These are phyloP conservation scores for Coilia nasus DNA, from an alignment of 2,797 vertebrate species.

Conservation along the genomic window DNA sequence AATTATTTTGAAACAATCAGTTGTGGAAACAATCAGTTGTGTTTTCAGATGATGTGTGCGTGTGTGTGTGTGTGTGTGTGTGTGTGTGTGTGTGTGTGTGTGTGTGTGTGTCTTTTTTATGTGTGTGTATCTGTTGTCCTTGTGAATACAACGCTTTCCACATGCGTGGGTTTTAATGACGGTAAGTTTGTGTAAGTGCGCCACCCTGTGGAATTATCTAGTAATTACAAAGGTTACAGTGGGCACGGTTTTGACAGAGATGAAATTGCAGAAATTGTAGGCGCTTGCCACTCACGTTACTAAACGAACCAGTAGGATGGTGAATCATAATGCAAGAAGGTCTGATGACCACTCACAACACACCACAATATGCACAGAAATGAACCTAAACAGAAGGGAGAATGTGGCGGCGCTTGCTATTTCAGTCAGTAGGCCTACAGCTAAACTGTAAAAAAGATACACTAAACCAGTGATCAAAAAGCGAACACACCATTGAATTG, in stretches of 20 bases:
- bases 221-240: not conserved
- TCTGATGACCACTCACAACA: no score
- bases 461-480: not conserved
- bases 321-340: no score
- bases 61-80: not conserved
- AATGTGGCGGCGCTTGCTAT: not conserved
- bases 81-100: not conserved
- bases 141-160: no score
- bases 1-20: constrained; percentile 39
- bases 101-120: not conserved
- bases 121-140: not conserved
- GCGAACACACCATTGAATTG: not conserved
- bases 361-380: no score
- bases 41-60: not conserved
- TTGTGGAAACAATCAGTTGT: constrained; percentile 22
- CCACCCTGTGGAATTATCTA: not conserved
- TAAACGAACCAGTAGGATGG: no score
- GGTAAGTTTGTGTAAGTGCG: not conserved
- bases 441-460: no score
- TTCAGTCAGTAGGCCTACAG: no score
- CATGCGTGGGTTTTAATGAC: not conserved
- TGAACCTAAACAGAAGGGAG: no score
- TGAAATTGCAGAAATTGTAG: not conserved
- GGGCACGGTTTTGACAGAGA: not conserved
- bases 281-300: not conserved